Percentiles rank a stretch among this genome's conserved stretches.
phyloP scores from a whole-genome alignment of 2,113 vertebrate species.

The Otocyon megalotis region DNA sequence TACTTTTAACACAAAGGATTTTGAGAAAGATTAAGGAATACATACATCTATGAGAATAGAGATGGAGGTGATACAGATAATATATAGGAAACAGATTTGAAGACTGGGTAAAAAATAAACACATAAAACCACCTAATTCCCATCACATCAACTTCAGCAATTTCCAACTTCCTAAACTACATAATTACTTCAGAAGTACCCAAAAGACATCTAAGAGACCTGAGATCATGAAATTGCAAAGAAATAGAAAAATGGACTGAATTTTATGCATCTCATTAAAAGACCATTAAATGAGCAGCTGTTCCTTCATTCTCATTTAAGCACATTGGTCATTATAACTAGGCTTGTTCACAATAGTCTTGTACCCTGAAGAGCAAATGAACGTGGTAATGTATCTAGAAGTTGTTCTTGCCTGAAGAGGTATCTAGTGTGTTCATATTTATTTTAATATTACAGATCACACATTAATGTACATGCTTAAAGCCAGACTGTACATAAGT shows the following conservation, averaged over 20 bases:
- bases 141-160: not conserved
- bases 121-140: not conserved
- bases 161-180: constrained; percentile 12
- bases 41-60: not conserved
- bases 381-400: not conserved
- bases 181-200: constrained; percentile 51
- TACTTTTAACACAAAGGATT: constrained; percentile 23
- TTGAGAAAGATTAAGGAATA: constrained; percentile 32
- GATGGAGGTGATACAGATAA: not conserved
- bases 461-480: not conserved
- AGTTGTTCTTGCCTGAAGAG: not conserved
- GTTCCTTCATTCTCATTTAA: constrained; percentile 59
- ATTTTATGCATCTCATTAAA: constrained; percentile 65
- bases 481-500: not conserved
- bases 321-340: constrained; percentile 26
- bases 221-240: constrained; percentile 38
- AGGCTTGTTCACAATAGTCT: constrained; percentile 18
- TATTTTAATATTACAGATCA: constrained; percentile 24
- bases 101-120: not conserved
- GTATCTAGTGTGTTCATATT: not conserved
- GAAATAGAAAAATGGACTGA: constrained; percentile 15
- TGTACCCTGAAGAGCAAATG: not conserved
- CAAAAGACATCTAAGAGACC: constrained; percentile 51
- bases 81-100: not conserved
- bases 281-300: constrained; percentile 56